phyloP scores from a whole-genome alignment of 2,888 invertebrate genomes.

The Yponomeuta cagnagella region DNA sequence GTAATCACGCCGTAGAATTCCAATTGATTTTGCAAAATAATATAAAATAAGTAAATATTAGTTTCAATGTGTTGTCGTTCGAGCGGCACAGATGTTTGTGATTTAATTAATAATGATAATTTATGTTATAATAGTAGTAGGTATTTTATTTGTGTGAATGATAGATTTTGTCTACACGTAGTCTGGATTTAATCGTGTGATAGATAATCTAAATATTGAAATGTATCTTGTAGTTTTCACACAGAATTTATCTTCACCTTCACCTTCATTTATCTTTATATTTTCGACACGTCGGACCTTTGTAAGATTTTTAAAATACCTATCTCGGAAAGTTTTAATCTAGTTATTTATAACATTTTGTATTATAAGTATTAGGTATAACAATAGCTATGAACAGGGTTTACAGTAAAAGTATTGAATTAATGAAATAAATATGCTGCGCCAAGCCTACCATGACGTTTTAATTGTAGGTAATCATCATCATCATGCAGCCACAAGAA shows the following conservation, averaged over 20 bases:
- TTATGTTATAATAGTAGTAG: constrained; percentile 1
- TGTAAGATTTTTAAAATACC: no score
- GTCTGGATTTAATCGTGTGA: not conserved
- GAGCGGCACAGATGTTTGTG: constrained; percentile 9
- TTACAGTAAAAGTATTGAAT: constrained; percentile 4
- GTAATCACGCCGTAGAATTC: constrained; percentile 45
- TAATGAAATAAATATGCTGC: constrained; percentile 6
- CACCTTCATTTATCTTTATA: no score
- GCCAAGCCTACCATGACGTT: not conserved
- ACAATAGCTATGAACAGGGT: constrained; percentile 4
- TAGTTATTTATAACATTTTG: not conserved
- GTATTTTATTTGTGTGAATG: not conserved
- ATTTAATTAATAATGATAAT: constrained; percentile 11
- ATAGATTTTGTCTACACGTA: not conserved
- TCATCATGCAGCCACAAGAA: no score
- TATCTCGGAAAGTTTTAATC: not conserved
- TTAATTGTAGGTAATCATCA: not conserved
- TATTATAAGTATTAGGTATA: not conserved
- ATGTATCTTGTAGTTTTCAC: no score
- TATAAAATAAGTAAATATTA: constrained; percentile 45
- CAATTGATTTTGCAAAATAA: constrained; percentile 43
- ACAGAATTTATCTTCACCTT: no score
- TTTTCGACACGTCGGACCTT: no score
- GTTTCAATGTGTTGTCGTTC: constrained; percentile 16
- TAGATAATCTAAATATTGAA: not conserved